Conservation (phyloP, 2,113 vertebrate genomes). For the Cyphomyrus plagiostoma region DNA sequence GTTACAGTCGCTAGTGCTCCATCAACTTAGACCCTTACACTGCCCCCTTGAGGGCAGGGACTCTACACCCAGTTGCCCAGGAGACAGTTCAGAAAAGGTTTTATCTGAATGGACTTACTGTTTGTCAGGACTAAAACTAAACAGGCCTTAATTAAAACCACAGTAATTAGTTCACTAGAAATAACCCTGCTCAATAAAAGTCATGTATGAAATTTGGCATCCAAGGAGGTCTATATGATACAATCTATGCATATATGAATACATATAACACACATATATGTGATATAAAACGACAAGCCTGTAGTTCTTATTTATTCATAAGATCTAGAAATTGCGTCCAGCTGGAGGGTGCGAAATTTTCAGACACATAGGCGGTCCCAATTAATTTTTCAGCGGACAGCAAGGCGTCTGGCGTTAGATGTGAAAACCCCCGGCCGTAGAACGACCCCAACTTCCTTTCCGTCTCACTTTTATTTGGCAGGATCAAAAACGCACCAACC, state of each 20-base stretch:
- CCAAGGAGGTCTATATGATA: not conserved
- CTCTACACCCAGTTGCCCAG: not conserved
- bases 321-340: not conserved
- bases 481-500: not conserved
- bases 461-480: not conserved
- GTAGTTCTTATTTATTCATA: not conserved
- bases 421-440: not conserved
- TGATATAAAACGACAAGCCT: not conserved
- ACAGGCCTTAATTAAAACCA: not conserved
- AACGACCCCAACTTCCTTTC: not conserved
- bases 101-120: not conserved
- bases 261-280: not conserved
- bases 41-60: not conserved
- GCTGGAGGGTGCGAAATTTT: not conserved
- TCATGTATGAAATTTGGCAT: not conserved
- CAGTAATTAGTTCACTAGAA: not conserved
- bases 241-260: not conserved
- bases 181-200: not conserved
- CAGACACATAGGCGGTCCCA: not conserved
- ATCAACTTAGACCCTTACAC: not conserved
- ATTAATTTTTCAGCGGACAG: slow-evolving; percentile 1
- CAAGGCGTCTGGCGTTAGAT: not conserved
- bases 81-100: not conserved
- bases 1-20: not conserved
- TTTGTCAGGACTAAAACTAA: not conserved